These are phyloP conservation scores for Tinea pellionella DNA, from an alignment of 2,888 invertebrate genomes.

Conservation along the genomic window DNA sequence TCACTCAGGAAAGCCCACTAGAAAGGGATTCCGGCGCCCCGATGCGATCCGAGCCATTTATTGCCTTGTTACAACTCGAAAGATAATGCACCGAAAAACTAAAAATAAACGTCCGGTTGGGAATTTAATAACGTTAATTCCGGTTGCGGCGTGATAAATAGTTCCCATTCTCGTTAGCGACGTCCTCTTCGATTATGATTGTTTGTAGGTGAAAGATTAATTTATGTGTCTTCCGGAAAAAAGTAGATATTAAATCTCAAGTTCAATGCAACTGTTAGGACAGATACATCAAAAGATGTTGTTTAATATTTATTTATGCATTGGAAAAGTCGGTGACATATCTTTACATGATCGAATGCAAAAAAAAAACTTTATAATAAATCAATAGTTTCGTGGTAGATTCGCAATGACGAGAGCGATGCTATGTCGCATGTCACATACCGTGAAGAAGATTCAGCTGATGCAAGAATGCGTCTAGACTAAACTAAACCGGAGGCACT, in stretches of 20 bases:
- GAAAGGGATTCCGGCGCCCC: conserved; percentile 25
- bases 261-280: background rate
- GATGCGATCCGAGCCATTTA: conserved; percentile 24
- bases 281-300: background rate
- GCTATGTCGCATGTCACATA: conserved; percentile 20
- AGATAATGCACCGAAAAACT: conserved; percentile 18
- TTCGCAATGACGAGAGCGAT: background rate
- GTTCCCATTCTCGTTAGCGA: conserved; percentile 56
- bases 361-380: no score
- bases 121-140: conserved; percentile 41
- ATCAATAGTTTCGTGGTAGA: background rate
- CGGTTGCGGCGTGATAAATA: conserved; percentile 29
- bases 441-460: conserved; percentile 27
- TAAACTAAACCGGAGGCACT: conserved; percentile 15
- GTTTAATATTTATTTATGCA: background rate
- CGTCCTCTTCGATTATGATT: conserved; percentile 13
- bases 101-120: conserved; percentile 53
- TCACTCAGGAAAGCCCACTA: conserved; percentile 50
- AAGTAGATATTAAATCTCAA: conserved; percentile 1
- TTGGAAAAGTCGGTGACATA: no score
- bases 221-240: conserved; percentile 6
- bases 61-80: conserved; percentile 30
- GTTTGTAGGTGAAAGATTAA: conserved; percentile 9
- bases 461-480: conserved; percentile 20
- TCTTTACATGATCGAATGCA: no score